Percentiles rank a stretch among this genome's conserved stretches.
phyloP scores from a whole-genome alignment of 2,113 vertebrate genomes.

The Atherinomorus stipes region DNA sequence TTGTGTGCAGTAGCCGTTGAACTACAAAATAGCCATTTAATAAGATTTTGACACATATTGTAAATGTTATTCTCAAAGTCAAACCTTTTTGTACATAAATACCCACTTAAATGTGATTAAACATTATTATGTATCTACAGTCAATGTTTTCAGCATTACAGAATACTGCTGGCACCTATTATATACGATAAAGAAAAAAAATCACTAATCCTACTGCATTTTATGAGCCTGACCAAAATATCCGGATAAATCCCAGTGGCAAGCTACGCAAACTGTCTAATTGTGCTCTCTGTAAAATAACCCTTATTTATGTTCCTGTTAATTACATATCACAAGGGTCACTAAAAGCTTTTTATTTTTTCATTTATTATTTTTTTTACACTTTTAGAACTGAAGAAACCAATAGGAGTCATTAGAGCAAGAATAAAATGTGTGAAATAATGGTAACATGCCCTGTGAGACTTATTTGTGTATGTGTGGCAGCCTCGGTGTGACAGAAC shows the following conservation, averaged over 20 bases:
- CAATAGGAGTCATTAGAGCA: slow-evolving; percentile 38
- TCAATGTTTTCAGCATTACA: slow-evolving; percentile 1
- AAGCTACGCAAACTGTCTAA: neutral
- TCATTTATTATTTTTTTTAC: no score
- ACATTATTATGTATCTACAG: neutral
- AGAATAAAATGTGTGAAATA: slow-evolving; percentile 81
- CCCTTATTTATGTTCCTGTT: slow-evolving; percentile 27
- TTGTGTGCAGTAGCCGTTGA: neutral
- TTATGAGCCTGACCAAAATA: neutral
- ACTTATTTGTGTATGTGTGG: slow-evolving; percentile 51
- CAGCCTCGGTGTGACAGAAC: slow-evolving; percentile 85
- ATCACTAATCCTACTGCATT: neutral
- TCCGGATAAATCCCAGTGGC: neutral
- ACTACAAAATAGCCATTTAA: neutral
- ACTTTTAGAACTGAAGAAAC: slow-evolving; percentile 20
- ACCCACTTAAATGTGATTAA: neutral
- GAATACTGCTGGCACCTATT: neutral
- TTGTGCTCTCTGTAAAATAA: slow-evolving; percentile 19
- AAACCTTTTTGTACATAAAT: neutral
- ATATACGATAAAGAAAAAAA: slow-evolving; percentile 8
- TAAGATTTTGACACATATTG: neutral
- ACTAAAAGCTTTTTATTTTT: slow-evolving; percentile 34
- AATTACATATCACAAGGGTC: slow-evolving; percentile 18
- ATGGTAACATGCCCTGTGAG: slow-evolving; percentile 86
- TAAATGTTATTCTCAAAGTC: neutral